Base-by-base conservation (phyloP, 2,113 vertebrate species). In the Oceanites oceanicus region DNA sequence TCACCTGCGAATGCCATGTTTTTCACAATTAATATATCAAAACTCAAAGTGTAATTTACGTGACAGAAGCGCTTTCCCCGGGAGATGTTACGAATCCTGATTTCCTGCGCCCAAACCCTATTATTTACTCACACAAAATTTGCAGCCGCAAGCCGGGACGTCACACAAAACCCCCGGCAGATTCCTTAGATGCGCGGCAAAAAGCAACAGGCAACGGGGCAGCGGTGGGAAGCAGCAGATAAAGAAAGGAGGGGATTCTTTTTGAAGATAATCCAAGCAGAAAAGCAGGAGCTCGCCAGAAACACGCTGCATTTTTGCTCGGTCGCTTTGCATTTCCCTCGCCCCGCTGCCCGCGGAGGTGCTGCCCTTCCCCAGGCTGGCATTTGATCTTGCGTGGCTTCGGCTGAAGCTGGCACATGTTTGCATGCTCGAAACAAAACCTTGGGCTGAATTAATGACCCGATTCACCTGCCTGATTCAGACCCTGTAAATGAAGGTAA, bases 1-100 rank as follows among this genome's bases (percentile, higher is more conserved):
- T 40, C 1, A 1, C 2, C 22, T n/a, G 34, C 2, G 4, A 10
- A 23, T 11, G 29, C 17, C n/a, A 1, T 0, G 0, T 3, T 29
- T 63, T 19, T 34, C 38, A 6, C 44, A 21, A 7, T 42, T 17
- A 26, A 36, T 5, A 3, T 1, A 10, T 52, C 74, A 42, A 45
- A 44, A 36, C 23, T 16, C 52, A 1, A 10, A 10, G 45, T 2
- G 30, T 4, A 2, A 65, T 25, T 19, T 16, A 42, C 50, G 68
- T 21, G 65, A 36, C 29, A 11, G 65, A 6, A 38, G 15, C 2
- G 8, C 34, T 83, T 55, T 68, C 20, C 32, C 14, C 1, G 0
- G 29, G 71, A 42, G 36, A 19, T 0, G 1, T 7, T 15, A 6
- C 0, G 2, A 53, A 38, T 34, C 84, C 52, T 4, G 18, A 7